Percentiles rank a stretch among this genome's conserved stretches.
phyloP scores from a whole-genome alignment of 2,888 invertebrate genomes.

The Malthinus seriepunctatus region DNA sequence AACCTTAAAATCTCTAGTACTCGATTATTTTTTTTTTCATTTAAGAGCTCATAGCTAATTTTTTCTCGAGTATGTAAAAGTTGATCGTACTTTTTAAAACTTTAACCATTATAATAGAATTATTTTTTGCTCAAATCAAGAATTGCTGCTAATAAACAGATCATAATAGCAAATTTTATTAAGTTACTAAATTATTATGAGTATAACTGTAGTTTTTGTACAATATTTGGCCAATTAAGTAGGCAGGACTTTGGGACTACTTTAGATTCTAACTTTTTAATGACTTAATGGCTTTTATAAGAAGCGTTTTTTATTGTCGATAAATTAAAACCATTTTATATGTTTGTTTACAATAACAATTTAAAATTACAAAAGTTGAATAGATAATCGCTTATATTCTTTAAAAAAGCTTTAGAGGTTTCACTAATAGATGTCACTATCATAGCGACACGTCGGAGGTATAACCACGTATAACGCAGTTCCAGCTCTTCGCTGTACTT shows the following conservation, averaged over 20 bases:
- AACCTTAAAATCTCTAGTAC: conserved; percentile 7
- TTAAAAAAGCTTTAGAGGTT: no score
- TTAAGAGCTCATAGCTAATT: no score
- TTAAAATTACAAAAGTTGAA: no score
- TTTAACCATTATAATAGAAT: conserved; percentile 6
- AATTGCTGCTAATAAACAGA: conserved; percentile 17
- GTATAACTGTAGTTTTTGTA: conserved; percentile 29
- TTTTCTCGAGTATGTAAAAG: neutral
- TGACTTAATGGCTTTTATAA: conserved; percentile 31
- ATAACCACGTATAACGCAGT: no score
- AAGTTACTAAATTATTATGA: conserved; percentile 23
- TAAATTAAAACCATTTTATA: conserved; percentile 4
- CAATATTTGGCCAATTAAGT: conserved; percentile 19
- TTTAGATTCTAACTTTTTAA: conserved; percentile 30
- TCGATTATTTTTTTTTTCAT: conserved; percentile 2
- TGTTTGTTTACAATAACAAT: no score
- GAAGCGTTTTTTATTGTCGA: conserved; percentile 21
- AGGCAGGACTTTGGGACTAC: conserved; percentile 11
- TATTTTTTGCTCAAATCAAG: conserved; percentile 8
- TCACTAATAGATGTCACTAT: no score
- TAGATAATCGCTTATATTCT: neutral
- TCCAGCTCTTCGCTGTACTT: no score
- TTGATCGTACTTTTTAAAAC: no score
- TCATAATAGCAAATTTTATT: conserved; percentile 17
- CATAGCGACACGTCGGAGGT: no score